These are phyloP conservation scores for Lichenostomus cassidix DNA, from an alignment of 2,113 vertebrate genomes.

Conservation along the genomic window DNA sequence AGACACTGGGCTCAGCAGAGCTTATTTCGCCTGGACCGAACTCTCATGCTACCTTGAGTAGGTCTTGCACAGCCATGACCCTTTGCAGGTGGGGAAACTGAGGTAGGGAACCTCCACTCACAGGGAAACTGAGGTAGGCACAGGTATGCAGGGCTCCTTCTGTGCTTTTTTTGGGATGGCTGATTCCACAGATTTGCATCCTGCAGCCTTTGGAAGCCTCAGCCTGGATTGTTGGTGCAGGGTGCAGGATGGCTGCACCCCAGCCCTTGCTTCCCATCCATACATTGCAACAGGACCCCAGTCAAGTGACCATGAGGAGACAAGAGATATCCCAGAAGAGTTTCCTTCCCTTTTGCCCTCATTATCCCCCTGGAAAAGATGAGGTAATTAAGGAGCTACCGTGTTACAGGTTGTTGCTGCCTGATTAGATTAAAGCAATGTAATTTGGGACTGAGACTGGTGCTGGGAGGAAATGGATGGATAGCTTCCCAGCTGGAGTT, in stretches of 20 bases:
- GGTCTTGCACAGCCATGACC: fast-evolving
- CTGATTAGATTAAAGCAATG: constrained; percentile 35
- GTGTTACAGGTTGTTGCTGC: constrained; percentile 28
- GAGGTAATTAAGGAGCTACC: constrained; percentile 30
- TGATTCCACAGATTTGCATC: neutral
- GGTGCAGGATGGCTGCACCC: neutral
- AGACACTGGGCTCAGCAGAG: neutral
- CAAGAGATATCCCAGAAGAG: neutral
- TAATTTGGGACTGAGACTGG: neutral
- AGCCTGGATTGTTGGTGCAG: neutral
- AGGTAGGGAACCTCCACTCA: neutral
- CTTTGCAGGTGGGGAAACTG: neutral
- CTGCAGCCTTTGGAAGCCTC: neutral
- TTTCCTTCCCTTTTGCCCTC: constrained; percentile 1
- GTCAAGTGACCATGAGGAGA: neutral
- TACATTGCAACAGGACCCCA: neutral
- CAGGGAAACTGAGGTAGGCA: neutral
- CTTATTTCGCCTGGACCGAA: neutral
- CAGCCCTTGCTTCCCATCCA: neutral
- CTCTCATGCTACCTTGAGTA: no score
- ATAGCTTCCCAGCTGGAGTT: neutral
- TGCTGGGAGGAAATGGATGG: neutral
- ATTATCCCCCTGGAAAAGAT: neutral
- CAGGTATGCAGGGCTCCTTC: fast-evolving
- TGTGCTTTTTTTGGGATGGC: neutral